phyloP scores from a whole-genome alignment of 2,797 vertebrate species.

The Microchirus variegatus region DNA sequence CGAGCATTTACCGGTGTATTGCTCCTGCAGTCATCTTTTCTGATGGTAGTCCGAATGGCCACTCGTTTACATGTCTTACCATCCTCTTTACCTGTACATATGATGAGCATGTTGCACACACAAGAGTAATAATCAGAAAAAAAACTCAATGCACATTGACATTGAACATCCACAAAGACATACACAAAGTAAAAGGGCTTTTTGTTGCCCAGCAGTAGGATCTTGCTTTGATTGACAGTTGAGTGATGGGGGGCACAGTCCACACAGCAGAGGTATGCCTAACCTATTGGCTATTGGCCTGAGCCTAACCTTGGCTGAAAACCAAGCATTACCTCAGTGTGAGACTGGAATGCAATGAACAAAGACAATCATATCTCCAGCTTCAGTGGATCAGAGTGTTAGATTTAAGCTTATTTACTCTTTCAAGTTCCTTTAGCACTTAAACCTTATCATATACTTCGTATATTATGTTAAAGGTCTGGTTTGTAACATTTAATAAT shows the following conservation, averaged over 20 bases:
- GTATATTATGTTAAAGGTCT: too few relatives aligned
- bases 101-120: slow-evolving; percentile 20
- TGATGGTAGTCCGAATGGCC: slow-evolving; percentile 93
- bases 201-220: slow-evolving; percentile 78
- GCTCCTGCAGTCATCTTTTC: slow-evolving; percentile 95
- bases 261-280: slow-evolving; percentile 35
- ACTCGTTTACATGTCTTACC: slow-evolving; percentile 95
- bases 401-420: too few relatives aligned
- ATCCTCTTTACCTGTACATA: slow-evolving; percentile 90
- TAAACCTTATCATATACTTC: too few relatives aligned
- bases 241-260: slow-evolving; percentile 27
- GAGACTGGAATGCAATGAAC: slow-evolving; percentile 31
- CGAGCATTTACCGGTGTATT: slow-evolving; percentile 84
- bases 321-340: slow-evolving; percentile 42
- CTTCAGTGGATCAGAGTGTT: background rate
- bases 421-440: too few relatives aligned
- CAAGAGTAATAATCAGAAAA: slow-evolving; percentile 12
- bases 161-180: slow-evolving; percentile 21
- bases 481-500: too few relatives aligned
- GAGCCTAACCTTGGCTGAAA: slow-evolving; percentile 47
- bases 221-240: slow-evolving; percentile 67
- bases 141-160: slow-evolving; percentile 9
- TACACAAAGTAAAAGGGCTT: slow-evolving; percentile 32
- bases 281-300: slow-evolving; percentile 34
- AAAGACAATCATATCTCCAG: background rate